Conservation (phyloP, 2,797 vertebrate species). For the Buceros bicornis region DNA sequence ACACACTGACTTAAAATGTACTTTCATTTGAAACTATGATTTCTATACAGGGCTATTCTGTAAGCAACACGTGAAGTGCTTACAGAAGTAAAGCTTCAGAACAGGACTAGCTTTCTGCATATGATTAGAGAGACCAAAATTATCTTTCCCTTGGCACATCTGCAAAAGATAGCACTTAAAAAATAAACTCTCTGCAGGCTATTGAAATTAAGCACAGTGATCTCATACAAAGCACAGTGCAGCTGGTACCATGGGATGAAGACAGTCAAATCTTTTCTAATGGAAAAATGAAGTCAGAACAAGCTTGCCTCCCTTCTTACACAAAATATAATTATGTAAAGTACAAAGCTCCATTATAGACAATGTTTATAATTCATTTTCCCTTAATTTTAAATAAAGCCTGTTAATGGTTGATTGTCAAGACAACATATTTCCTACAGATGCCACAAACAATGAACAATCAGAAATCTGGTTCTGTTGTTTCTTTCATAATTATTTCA, state of each 20-base stretch:
- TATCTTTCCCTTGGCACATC: constrained; percentile 74
- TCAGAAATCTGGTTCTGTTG: constrained; percentile 78
- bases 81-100: constrained; percentile 41
- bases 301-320: constrained; percentile 73
- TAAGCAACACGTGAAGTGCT: constrained; percentile 7
- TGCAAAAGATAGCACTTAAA: constrained; percentile 76
- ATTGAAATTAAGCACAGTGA: constrained; percentile 78
- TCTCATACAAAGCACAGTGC: constrained; percentile 75
- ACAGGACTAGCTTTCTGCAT: constrained; percentile 43
- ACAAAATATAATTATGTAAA: constrained; percentile 81
- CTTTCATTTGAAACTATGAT: constrained; percentile 10
- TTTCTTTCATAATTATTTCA: constrained; percentile 76
- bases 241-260: constrained; percentile 79
- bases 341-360: constrained; percentile 79
- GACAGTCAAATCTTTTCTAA: constrained; percentile 75
- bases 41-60: constrained; percentile 6
- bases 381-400: constrained; percentile 78
- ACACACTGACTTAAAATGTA: background rate
- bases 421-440: constrained; percentile 79
- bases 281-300: constrained; percentile 79
- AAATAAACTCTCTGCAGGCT: constrained; percentile 76
- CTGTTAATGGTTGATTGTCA: constrained; percentile 71
- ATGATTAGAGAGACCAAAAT: constrained; percentile 72
- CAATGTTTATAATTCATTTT: constrained; percentile 81
- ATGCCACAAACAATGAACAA: constrained; percentile 82